Percentiles rank a stretch among this genome's conserved stretches.
phyloP scores from a whole-genome alignment of 1,140 invertebrate genomes.

The Frieseomelitta varia region DNA sequence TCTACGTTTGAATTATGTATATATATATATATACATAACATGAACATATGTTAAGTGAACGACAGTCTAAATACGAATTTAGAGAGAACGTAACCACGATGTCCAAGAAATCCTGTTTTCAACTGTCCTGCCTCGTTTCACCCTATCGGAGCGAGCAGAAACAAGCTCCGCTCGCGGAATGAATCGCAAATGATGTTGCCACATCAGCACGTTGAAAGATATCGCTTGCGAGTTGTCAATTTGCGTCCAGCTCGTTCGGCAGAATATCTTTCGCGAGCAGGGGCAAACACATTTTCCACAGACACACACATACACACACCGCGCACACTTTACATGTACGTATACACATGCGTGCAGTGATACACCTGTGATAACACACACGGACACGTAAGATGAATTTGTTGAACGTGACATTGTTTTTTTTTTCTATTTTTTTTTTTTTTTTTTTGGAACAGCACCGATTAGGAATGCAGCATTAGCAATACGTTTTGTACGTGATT shows the following conservation, averaged over 20 bases:
- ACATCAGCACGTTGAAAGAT: slow-evolving; percentile 8
- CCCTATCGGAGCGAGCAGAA: not conserved
- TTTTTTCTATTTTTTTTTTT: no score
- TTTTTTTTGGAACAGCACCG: slow-evolving; percentile 5
- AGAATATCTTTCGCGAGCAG: slow-evolving; percentile 14
- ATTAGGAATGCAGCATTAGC: slow-evolving; percentile 6
- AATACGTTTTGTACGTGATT: not conserved
- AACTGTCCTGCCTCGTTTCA: slow-evolving; percentile 12
- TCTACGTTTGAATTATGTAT: no score
- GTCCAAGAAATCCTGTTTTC: no score
- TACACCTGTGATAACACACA: not conserved
- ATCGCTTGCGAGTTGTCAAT: not conserved
- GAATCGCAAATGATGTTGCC: not conserved
- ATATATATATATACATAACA: no score
- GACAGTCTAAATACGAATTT: no score
- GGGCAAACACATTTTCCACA: not conserved
- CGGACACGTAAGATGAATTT: not conserved
- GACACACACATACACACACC: not conserved
- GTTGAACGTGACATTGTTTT: not conserved
- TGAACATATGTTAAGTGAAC: no score
- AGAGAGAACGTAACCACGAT: not conserved
- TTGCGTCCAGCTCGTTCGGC: not conserved
- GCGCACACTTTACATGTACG: not conserved
- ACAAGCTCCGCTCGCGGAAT: not conserved
- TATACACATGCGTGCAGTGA: not conserved